phyloP scores from a whole-genome alignment of 2,888 invertebrate species.

The Orthonychiurus folsomi region DNA sequence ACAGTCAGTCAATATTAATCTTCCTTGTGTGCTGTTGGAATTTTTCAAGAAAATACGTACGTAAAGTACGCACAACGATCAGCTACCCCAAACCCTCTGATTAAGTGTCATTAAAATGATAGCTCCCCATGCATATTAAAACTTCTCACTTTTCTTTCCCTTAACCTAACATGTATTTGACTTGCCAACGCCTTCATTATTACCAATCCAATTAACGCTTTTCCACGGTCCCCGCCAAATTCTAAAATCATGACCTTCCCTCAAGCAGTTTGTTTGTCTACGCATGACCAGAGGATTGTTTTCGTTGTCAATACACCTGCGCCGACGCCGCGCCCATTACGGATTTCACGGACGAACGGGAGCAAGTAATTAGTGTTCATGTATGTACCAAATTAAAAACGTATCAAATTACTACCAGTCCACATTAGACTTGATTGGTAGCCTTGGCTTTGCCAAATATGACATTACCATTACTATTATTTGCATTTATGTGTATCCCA shows the following conservation, averaged over 20 bases:
- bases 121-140: not conserved
- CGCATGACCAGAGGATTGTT: no score
- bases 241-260: slow-evolving; percentile 1
- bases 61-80: not conserved
- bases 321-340: not conserved
- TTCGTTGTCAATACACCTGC: no score
- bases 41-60: not conserved
- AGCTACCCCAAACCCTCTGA: not conserved
- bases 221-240: not conserved
- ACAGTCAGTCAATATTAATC: not conserved
- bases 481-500: no score
- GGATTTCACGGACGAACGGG: not conserved
- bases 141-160: not conserved
- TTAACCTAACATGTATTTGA: not conserved
- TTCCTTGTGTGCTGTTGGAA: not conserved
- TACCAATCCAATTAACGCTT: not conserved
- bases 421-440: no score
- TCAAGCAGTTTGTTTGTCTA: no score
- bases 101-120: not conserved
- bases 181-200: not conserved
- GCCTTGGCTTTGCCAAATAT: no score
- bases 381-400: no score
- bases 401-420: no score
- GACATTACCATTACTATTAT: no score
- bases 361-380: not conserved